Evolutionary conservation across 2,797 vertebrate species (phyloP), one percentile per base, ranked within the genome.

Genomic region (Leptatherina wallacei): DNA sequence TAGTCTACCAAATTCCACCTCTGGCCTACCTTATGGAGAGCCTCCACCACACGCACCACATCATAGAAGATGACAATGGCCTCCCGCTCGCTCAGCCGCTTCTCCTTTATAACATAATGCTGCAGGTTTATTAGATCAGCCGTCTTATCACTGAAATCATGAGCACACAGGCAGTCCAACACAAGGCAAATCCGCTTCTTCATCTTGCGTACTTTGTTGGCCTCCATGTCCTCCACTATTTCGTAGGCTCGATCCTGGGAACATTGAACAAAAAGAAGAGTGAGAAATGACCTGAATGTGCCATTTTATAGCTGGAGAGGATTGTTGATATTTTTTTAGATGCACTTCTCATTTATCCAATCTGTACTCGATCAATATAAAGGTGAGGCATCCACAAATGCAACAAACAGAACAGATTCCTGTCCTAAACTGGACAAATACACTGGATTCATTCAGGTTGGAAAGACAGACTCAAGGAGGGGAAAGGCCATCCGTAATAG

Each of bases 51-150:
- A 10, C 98, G 96, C 85, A 99, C 98, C 82, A 99, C 98, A 0
- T 99, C 98, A 1, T 98, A 99, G 91, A 99, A 99, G 88, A 99
- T 98, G 84, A 99, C 96, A 0, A 99, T 97, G 0, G 98, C 97
- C 91, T 99, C 98, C 0, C 98, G 93, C 86, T 99, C 98, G 0
- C 98, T 98, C 20, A 99, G 95, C 5, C 98, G 88, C 86, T 99
- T 99, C 93, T 99, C 98, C 83, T 99, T 99, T 86, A 99, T 99
- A 87, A 99, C 98, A 0, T 99, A 99, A 92, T 99, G 98, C 94
- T 99, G 98, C 71, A 99, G 95, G 90, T 99, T 99, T 88, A 99
- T 99, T 80, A 99, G 95, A 92, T 99, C 98, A 0, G 97, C 97
- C 0, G 98, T 99, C 91, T 97, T 99, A 93, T 98, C 97, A 0